Conservation (phyloP, 2,797 vertebrate species). For the Philypnodon macrostomus region DNA sequence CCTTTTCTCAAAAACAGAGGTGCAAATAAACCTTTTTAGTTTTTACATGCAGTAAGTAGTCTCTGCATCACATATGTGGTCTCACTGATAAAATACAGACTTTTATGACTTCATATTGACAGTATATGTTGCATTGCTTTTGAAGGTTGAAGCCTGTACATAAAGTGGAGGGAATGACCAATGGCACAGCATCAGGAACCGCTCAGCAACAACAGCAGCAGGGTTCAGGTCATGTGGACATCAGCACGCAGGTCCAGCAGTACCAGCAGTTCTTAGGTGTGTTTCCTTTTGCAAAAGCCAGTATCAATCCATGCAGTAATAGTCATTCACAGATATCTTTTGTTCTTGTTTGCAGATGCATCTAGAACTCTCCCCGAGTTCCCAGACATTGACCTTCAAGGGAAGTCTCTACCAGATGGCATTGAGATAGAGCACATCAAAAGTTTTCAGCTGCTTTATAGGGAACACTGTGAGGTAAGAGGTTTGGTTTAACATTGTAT, state of each 20-base stretch:
- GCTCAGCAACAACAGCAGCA: constrained; percentile 85
- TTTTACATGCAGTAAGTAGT: background rate
- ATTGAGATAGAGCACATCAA: constrained; percentile 87
- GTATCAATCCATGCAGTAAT: background rate
- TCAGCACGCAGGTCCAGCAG: constrained; percentile 94
- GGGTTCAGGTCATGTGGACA: constrained; percentile 84
- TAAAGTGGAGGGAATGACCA: constrained; percentile 93
- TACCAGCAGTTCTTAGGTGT: constrained; percentile 96
- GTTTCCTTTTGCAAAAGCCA: constrained; percentile 24
- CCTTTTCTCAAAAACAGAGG: constrained; percentile 95
- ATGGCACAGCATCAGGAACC: constrained; percentile 83
- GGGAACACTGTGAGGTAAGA: constrained; percentile 93
- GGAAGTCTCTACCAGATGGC: constrained; percentile 86
- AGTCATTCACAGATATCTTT: constrained; percentile 1
- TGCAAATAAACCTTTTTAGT: constrained; percentile 35
- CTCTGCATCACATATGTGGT: too few species aligned
- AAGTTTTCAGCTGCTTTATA: constrained; percentile 91
- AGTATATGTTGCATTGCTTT: too few species aligned
- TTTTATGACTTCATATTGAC: too few species aligned
- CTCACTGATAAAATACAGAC: too few species aligned
- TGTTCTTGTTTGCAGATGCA: constrained; percentile 76
- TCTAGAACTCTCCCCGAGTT: constrained; percentile 89
- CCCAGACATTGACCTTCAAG: constrained; percentile 87
- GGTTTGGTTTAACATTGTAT: too few species aligned
- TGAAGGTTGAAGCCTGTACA: constrained; percentile 89